Base-by-base conservation (phyloP, 2,113 vertebrate genomes). In the Tautogolabrus adspersus region DNA sequence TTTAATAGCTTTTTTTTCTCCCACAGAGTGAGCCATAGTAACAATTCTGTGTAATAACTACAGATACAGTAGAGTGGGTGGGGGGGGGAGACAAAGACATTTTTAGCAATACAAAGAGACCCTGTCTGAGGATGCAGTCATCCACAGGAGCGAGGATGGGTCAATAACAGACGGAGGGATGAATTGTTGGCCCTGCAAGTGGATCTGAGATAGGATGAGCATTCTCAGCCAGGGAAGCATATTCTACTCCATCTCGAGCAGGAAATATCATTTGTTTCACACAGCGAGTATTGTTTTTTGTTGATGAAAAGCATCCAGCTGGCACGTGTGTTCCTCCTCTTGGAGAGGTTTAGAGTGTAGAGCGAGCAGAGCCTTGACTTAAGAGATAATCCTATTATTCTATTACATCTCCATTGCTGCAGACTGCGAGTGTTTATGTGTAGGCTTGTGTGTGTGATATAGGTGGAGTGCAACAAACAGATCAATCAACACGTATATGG, bases 11-110 rank as follows among this genome's bases (percentile, higher is more conserved):
- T 85, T 64, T 72, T 18, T 75, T 82, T 80, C 9, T 52, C 47
- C 46, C 82, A 71, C 55, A 16, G 75, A 81, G 76, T 77, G 75
- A 72, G 82, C 63, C 87, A 82, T 59, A 52, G 86, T 80, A 86
- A 86, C 83, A 67, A 61, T 86, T 66, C 63, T 75, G 47, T 82
- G 82, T 87, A 89, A 92, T 90, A 88, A 88, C 79, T 74, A 87
- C 83, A 69, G 88, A 85, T 86, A 87, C 83, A 87, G 74, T 73
- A 86, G 37, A 85, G 77, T 77, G 83, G 84, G 89, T 85, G 82
- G 30, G 30, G 30, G 30, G 47, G 51, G 52, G 56, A 83, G 63
- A 83, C 82, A 65, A 83, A 82, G 87, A 86, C 37, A 87, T 76
- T 38, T 77, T 55, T 54, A 21, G 65, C 44, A 84, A 86, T 86